phyloP scores from a whole-genome alignment of 1,140 invertebrate genomes.

The Marisa cornuarietis region DNA sequence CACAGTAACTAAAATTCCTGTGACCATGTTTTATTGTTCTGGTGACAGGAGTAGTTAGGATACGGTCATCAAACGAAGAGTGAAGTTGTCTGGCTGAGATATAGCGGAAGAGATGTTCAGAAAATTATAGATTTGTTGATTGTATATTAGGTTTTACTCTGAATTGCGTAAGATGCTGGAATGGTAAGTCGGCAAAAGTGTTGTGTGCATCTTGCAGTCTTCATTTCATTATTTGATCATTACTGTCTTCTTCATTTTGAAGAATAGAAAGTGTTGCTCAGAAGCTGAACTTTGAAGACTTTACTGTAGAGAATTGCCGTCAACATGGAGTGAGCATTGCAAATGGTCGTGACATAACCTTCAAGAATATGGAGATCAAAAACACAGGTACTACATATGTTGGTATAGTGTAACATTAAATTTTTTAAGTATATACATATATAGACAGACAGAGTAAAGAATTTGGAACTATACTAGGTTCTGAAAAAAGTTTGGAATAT shows the following conservation, averaged over 20 bases:
- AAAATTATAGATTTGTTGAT: too few species aligned
- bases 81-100: too few species aligned
- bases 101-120: too few species aligned
- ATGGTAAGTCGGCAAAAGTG: too few species aligned
- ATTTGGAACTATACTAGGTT: too few species aligned
- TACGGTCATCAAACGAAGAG: too few species aligned
- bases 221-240: neutral
- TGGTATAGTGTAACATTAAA: constrained; percentile 19
- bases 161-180: too few species aligned
- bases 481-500: neutral
- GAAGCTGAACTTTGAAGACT: constrained; percentile 34
- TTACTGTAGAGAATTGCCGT: constrained; percentile 43
- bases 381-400: constrained; percentile 35
- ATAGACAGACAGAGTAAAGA: constrained; percentile 21
- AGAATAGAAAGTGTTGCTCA: constrained; percentile 4
- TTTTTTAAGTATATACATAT: constrained; percentile 30
- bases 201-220: neutral
- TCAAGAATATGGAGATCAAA: constrained; percentile 40
- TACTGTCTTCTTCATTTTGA: neutral
- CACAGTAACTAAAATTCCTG: too few species aligned
- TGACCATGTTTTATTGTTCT: too few species aligned
- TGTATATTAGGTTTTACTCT: too few species aligned
- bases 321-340: constrained; percentile 28
- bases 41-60: too few species aligned
- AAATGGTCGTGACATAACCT: constrained; percentile 19